Percentiles rank a stretch among this genome's conserved stretches.
phyloP scores from a whole-genome alignment of 2,113 vertebrate genomes.

The Sialia sialis region DNA sequence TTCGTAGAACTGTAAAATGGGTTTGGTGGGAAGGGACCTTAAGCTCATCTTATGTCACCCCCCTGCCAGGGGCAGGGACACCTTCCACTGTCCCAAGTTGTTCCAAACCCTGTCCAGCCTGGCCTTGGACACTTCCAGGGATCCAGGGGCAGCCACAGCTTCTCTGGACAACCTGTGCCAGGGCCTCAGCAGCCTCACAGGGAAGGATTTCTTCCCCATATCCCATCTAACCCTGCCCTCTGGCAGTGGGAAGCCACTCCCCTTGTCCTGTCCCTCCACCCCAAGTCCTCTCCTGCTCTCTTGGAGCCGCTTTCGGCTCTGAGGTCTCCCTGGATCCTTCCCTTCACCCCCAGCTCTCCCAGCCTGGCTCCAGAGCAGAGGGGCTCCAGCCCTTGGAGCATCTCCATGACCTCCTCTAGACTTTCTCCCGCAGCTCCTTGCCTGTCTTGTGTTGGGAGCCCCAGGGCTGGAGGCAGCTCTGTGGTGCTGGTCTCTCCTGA shows the following conservation, averaged over 20 bases:
- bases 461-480: too few relatives aligned
- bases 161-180: neutral
- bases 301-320: neutral
- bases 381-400: neutral
- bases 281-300: neutral
- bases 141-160: neutral
- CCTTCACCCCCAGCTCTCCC: neutral
- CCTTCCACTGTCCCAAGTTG: rapidly evolving
- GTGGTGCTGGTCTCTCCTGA: too few relatives aligned
- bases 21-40: neutral
- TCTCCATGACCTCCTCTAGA: neutral
- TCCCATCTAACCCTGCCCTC: neutral
- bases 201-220: neutral
- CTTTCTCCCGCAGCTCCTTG: neutral
- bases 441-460: too few relatives aligned
- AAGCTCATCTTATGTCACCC: neutral
- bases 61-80: neutral
- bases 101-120: rapidly evolving
- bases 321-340: neutral
- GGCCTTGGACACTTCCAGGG: neutral
- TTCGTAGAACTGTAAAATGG: neutral
- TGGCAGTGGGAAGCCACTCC: neutral
- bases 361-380: neutral
- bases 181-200: neutral
- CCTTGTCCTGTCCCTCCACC: neutral